A percentile compares a stretch with the other conserved stretches of the same genome.
Conservation (phyloP, 2,113 vertebrate species). For the Amblyopsis rosae region DNA sequence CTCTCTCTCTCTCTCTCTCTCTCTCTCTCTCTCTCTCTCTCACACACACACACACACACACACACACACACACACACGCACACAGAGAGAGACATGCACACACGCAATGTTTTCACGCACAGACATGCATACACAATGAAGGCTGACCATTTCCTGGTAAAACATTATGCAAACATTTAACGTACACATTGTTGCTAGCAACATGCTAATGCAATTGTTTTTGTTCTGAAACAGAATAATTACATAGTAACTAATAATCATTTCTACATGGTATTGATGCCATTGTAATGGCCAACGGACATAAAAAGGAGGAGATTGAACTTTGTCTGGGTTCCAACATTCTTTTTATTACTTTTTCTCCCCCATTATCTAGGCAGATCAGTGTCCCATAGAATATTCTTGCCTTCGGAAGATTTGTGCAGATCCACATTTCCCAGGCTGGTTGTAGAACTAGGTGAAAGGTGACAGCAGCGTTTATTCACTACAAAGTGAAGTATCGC, state of each 20-base stretch:
- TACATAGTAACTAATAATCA: too few species aligned
- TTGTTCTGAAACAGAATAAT: constrained; percentile 6
- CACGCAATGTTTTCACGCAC: constrained; percentile 18
- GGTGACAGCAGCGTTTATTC: constrained; percentile 40
- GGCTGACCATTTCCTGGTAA: constrained; percentile 29
- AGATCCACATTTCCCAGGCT: constrained; percentile 25
- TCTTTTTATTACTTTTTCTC: neutral
- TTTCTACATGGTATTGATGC: neutral
- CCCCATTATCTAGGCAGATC: neutral
- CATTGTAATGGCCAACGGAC: neutral
- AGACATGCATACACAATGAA: constrained; percentile 34
- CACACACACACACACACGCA: neutral
- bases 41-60: constrained; percentile 6
- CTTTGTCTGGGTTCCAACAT: neutral
- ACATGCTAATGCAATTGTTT: constrained; percentile 28
- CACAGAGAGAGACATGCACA: neutral
- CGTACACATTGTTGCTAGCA: too few species aligned
- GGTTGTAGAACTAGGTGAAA: constrained; percentile 60
- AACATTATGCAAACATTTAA: too few species aligned
- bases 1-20: neutral
- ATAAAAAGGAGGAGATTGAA: constrained; percentile 3
- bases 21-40: constrained; percentile 1
- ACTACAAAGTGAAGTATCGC: neutral
- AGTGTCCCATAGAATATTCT: constrained; percentile 4
- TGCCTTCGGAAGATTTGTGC: constrained; percentile 39